Base-by-base conservation (phyloP, 2,888 invertebrate genomes). In the Cataglyphis rosenhaueri region DNA sequence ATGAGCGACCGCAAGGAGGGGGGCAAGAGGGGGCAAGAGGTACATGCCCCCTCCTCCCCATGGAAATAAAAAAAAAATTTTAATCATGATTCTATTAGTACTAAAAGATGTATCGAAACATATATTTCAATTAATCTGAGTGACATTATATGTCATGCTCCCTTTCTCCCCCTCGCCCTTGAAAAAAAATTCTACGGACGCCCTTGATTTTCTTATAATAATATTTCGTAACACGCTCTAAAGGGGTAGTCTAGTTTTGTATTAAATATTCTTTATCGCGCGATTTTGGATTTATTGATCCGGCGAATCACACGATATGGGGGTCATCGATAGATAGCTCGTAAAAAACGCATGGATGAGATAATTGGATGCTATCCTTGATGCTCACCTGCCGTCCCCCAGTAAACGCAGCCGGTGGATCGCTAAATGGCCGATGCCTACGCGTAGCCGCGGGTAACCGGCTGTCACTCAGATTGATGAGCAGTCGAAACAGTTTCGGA, bases 381-480 rank as follows among this genome's bases (percentile, higher is more conserved):
- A 55, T 29, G 59, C 18, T 78, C 70, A 70, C 21, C 59, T 44
- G 44, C 71, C 35, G 41, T 9, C 78, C 70, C 70, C 8, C 21
- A 21, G 57, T 29, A 32, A 59, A 25, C n/a, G 52, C 38, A 32
- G 76, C 41, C 78, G 25, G 10, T 57, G 64, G 65, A 44, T 82
- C 55, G 55, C 68, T 78, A 75, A 86, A 86, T 81, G 79, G 85
- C 64, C 89, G 66, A 83, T 64, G 75, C 62, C 85, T 76, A 68
- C 81, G 68, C 83, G 21, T 86, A 85, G 83, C 88, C 82, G 78
- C 85, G 57, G 85, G 89, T 87, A 76, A 92, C 90, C 92, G 86
- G 89, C 92, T 93, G 93, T 93, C 92, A 92, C 88, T 86, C 88
- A 89, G 92, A 94, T 93, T 93, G 94, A 94, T 92, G 93, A 92